A percentile compares a stretch with the other conserved stretches of the same genome.
phyloP scores from a whole-genome alignment of 2,113 vertebrate species.

The Agelaius phoeniceus region DNA sequence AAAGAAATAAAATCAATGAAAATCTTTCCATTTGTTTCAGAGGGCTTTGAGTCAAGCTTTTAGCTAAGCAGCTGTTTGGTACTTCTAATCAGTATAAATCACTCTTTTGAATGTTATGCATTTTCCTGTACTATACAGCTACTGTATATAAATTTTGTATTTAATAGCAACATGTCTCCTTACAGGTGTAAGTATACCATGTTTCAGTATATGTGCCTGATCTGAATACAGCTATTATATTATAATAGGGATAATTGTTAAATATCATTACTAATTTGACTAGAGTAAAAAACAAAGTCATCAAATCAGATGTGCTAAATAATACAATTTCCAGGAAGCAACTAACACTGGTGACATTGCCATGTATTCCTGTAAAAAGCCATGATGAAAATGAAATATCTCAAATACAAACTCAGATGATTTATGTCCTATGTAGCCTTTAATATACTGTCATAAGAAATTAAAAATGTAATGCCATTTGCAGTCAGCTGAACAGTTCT shows the following conservation, averaged over 20 bases:
- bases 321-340: conserved; percentile 15
- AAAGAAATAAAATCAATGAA: conserved; percentile 34
- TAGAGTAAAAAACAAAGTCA: background rate
- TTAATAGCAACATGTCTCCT: background rate
- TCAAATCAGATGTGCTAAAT: background rate
- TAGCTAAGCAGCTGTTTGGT: background rate
- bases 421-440: background rate
- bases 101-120: background rate
- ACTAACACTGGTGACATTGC: background rate
- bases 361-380: conserved; percentile 40
- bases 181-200: background rate
- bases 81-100: background rate
- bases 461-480: background rate
- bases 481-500: background rate
- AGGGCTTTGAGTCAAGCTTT: conserved; percentile 18
- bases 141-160: background rate
- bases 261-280: background rate
- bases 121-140: background rate
- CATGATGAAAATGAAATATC: conserved; percentile 20
- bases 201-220: background rate
- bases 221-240: background rate
- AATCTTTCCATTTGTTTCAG: conserved; percentile 41
- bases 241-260: background rate
- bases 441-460: background rate
- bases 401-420: conserved; percentile 3